phyloP scores from a whole-genome alignment of 2,113 vertebrate genomes.

The Chrysochloris asiatica region DNA sequence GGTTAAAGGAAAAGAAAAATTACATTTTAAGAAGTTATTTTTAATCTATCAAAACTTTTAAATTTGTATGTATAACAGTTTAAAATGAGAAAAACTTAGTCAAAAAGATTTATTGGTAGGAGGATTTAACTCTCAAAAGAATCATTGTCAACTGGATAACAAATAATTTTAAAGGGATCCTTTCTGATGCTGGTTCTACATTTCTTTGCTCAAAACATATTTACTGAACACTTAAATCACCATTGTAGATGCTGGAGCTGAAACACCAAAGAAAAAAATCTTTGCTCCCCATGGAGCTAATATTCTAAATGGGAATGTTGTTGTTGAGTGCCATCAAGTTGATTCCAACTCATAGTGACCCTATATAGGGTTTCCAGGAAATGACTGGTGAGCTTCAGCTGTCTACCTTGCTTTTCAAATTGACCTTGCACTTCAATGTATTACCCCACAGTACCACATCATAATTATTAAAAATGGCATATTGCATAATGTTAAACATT shows the following conservation, averaged over 20 bases:
- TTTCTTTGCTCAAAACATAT: not conserved
- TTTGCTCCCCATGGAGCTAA: not conserved
- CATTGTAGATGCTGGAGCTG: not conserved
- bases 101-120: not conserved
- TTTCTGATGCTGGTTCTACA: not conserved
- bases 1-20: conserved; percentile 37
- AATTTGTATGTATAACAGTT: conserved; percentile 24
- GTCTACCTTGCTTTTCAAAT: too few relatives aligned
- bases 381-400: too few relatives aligned
- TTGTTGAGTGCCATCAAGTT: too few relatives aligned
- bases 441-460: too few relatives aligned
- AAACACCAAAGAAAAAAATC: not conserved
- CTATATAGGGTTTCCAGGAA: too few relatives aligned
- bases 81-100: conserved; percentile 58
- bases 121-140: conserved; percentile 29
- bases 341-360: too few relatives aligned
- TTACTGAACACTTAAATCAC: conserved; percentile 7
- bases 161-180: not conserved
- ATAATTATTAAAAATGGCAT: not conserved
- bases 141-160: not conserved
- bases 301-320: not conserved
- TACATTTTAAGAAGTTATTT: conserved; percentile 31
- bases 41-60: conserved; percentile 27
- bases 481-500: not conserved
- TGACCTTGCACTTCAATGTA: too few relatives aligned